Evolutionary conservation across 2,797 vertebrate genomes (phyloP).

Genomic region (Dermochelys coriacea): DNA sequence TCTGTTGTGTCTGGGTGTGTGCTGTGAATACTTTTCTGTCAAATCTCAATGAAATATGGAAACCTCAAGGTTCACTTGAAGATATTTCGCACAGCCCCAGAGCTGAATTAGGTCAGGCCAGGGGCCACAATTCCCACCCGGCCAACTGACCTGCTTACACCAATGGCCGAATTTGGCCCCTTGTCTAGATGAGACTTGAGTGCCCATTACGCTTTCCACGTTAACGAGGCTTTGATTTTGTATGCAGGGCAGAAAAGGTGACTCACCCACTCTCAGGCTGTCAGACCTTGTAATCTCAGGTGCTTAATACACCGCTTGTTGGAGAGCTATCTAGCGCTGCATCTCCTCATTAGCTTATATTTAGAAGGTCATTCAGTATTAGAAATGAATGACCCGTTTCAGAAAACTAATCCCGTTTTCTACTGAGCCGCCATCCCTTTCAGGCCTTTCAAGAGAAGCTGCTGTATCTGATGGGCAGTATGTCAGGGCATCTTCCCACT

Average conservation of each 20-base stretch:
- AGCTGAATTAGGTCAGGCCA: neutral
- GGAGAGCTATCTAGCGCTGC: neutral
- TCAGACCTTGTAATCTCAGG: neutral
- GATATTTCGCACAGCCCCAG: neutral
- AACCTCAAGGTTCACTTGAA: neutral
- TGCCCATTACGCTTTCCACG: neutral
- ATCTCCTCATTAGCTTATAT: neutral
- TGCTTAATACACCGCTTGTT: neutral
- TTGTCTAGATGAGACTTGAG: neutral
- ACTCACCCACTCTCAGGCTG: neutral
- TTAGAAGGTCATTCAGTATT: neutral
- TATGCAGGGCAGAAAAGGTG: neutral
- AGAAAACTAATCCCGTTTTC: neutral
- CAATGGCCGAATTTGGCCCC: neutral
- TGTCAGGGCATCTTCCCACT: neutral
- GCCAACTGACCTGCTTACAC: neutral
- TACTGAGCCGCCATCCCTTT: neutral
- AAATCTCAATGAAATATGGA: neutral
- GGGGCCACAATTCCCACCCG: neutral
- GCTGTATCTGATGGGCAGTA: neutral
- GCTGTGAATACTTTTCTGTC: neutral
- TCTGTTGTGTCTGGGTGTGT: neutral
- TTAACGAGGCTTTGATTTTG: neutral
- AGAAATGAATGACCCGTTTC: constrained; percentile 6
- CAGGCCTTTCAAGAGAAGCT: neutral